These are phyloP conservation scores for Bugula neritina DNA, from an alignment of 2,888 invertebrate genomes.

Conservation along the genomic window DNA sequence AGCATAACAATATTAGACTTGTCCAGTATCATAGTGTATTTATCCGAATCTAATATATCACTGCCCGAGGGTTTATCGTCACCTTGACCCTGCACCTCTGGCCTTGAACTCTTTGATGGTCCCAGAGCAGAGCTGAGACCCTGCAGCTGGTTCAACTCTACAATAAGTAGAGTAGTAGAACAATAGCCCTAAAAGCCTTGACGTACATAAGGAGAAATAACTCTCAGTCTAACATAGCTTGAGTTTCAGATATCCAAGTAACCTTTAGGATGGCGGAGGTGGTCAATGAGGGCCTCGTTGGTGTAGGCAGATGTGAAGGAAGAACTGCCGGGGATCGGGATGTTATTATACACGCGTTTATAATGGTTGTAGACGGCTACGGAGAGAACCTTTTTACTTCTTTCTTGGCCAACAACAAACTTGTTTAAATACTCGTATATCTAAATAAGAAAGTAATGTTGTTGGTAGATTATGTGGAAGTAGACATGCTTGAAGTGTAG, in stretches of 20 bases:
- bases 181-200: too few relatives aligned
- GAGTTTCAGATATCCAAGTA: too few relatives aligned
- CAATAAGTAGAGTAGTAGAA: too few relatives aligned
- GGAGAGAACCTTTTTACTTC: conserved; percentile 92
- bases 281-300: neutral
- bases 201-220: too few relatives aligned
- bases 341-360: conserved; percentile 91
- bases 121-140: conserved; percentile 16
- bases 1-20: conserved; percentile 91
- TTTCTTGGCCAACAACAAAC: conserved; percentile 93
- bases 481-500: too few relatives aligned
- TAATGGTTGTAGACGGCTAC: conserved; percentile 99
- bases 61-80: conserved; percentile 28
- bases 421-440: conserved; percentile 93
- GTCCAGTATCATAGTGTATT: conserved; percentile 62
- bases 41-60: conserved; percentile 38
- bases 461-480: too few relatives aligned
- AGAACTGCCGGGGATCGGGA: conserved; percentile 46
- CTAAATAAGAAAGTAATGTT: too few relatives aligned
- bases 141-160: conserved; percentile 1
- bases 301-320: neutral
- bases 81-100: neutral
- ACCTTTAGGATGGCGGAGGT: neutral
- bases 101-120: neutral
- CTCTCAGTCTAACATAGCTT: too few relatives aligned